Evolutionary conservation across 1,140 invertebrate species (phyloP).

Genomic region (Sitodiplosis mosellana): DNA sequence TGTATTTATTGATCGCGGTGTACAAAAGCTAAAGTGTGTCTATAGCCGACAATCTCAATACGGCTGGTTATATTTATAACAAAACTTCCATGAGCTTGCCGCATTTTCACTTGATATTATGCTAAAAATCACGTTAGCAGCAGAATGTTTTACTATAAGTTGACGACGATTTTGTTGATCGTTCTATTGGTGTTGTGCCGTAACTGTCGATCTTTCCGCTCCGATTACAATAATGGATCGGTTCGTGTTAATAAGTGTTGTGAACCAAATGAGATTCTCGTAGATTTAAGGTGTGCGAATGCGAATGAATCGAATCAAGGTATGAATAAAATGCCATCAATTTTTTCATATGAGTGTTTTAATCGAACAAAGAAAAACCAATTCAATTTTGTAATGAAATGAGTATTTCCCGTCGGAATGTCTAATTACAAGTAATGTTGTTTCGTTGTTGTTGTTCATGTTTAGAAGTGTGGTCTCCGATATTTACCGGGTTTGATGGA

Average conservation of each 20-base stretch:
- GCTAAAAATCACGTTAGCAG: too few relatives aligned
- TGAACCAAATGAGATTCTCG: slow-evolving; percentile 43
- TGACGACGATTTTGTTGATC: neutral
- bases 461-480: slow-evolving; percentile 35
- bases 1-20: too few relatives aligned
- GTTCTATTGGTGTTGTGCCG: neutral
- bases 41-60: too few relatives aligned
- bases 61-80: too few relatives aligned
- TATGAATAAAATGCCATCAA: neutral
- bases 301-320: slow-evolving; percentile 22
- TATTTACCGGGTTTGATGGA: slow-evolving; percentile 40
- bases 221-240: neutral
- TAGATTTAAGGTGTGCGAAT: slow-evolving; percentile 41
- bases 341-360: neutral
- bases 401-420: neutral
- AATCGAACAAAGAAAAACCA: neutral
- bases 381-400: neutral
- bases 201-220: neutral
- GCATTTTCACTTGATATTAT: too few relatives aligned
- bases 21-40: too few relatives aligned
- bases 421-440: neutral
- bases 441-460: slow-evolving; percentile 21
- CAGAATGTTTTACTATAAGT: too few relatives aligned
- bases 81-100: too few relatives aligned
- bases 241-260: slow-evolving; percentile 58